A percentile compares a stretch with the other conserved stretches of the same genome.
Evolutionary conservation across 2,888 invertebrate genomes (phyloP).

Genomic region (Allolobophora icterica): DNA sequence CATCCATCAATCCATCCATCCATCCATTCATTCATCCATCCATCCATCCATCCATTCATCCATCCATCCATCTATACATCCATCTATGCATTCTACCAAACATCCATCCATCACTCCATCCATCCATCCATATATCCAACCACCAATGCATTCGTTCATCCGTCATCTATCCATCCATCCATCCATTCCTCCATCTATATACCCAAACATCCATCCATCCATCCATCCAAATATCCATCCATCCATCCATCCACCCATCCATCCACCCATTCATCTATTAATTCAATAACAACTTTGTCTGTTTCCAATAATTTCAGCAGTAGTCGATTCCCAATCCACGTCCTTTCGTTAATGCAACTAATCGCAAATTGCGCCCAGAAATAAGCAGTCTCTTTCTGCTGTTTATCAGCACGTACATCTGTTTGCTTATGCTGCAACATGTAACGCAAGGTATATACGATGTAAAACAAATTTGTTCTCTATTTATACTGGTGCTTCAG

Average conservation of each 20-base stretch:
- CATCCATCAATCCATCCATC: too few species aligned
- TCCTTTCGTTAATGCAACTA: neutral
- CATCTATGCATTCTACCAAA: neutral
- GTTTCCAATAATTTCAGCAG: neutral
- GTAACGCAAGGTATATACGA: neutral
- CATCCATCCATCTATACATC: too few species aligned
- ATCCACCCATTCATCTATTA: too few species aligned
- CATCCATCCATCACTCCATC: neutral
- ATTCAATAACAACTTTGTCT: neutral
- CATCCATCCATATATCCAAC: too few species aligned
- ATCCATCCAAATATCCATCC: too few species aligned
- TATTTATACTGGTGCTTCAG: neutral
- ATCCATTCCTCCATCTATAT: too few species aligned
- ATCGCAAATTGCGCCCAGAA: neutral
- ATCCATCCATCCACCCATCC: neutral
- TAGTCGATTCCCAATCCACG: neutral
- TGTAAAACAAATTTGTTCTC: neutral
- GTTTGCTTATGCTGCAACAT: neutral
- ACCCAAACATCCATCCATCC: neutral
- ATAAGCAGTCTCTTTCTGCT: neutral
- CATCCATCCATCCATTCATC: too few species aligned
- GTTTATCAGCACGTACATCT: neutral
- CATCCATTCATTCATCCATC: too few species aligned
- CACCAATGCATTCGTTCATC: too few species aligned
- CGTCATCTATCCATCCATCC: too few species aligned